Percentiles rank a stretch among this genome's conserved stretches.
These are phyloP conservation scores for Tretioscincus oriximinensis DNA, from an alignment of 2,113 vertebrate species.

Conservation along the genomic window DNA sequence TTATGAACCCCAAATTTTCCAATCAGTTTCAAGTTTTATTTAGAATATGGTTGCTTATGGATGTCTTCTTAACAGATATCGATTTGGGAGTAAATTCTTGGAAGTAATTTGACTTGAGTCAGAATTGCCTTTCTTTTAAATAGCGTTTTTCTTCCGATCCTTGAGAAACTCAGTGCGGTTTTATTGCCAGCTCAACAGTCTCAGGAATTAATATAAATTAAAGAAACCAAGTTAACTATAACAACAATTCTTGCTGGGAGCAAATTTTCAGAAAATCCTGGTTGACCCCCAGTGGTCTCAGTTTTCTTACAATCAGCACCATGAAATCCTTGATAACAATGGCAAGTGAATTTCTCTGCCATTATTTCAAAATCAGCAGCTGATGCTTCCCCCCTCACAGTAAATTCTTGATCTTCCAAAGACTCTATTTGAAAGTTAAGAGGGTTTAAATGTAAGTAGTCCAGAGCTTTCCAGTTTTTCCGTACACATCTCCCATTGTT, in stretches of 20 bases:
- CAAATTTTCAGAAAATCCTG: background rate
- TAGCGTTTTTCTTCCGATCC: background rate
- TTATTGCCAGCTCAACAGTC: conserved; percentile 12
- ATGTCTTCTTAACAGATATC: background rate
- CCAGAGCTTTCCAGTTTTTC: conserved; percentile 57
- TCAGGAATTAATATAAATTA: conserved; percentile 17
- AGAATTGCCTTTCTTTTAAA: background rate
- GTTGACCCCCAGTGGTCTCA: background rate
- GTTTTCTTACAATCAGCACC: conserved; percentile 50
- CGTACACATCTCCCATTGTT: conserved; percentile 70
- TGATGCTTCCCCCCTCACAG: conserved; percentile 67
- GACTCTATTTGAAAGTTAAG: conserved; percentile 65
- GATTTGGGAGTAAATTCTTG: background rate
- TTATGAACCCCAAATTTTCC: background rate
- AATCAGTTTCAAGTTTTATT: background rate
- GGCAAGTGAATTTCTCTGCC: conserved; percentile 73
- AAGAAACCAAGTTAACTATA: conserved; percentile 15
- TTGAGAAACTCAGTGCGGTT: background rate
- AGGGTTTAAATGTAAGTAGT: conserved; percentile 77
- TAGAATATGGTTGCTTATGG: background rate
- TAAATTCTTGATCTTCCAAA: conserved; percentile 60
- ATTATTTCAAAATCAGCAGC: conserved; percentile 65
- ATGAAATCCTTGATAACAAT: conserved; percentile 78
- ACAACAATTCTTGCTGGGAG: conserved; percentile 2
- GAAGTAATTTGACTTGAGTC: background rate